These are phyloP conservation scores for Rhopalosiphum nymphaeae DNA, from an alignment of 2,888 invertebrate species.

Conservation along the genomic window DNA sequence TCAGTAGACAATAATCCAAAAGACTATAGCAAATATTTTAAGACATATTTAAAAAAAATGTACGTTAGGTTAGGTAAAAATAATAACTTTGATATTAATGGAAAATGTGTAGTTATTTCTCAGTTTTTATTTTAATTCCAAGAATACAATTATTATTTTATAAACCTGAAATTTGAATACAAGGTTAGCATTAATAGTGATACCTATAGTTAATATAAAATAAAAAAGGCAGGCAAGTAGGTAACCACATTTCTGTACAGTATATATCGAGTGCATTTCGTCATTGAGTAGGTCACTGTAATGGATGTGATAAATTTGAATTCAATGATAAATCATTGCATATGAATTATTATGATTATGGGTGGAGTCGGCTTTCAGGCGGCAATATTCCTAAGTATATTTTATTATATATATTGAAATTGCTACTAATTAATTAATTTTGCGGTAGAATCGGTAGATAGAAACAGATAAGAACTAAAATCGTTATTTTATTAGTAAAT, in stretches of 20 bases:
- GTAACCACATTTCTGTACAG: not conserved
- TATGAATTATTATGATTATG: not conserved
- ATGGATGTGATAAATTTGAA: not conserved
- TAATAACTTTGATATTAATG: not conserved
- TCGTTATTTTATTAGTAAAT: no score
- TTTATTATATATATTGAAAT: not conserved
- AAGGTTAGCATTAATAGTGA: not conserved
- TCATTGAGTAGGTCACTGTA: not conserved
- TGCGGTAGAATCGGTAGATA: no score
- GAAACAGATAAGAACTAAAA: no score
- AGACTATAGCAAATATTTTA: not conserved
- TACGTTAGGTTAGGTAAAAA: not conserved
- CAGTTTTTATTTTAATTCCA: not conserved
- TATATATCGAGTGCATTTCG: not conserved
- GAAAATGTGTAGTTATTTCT: not conserved
- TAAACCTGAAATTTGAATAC: conserved; percentile 13
- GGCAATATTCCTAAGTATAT: not conserved
- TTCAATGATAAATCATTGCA: not conserved
- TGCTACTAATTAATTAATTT: not conserved
- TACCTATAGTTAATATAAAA: not conserved
- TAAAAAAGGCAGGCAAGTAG: not conserved
- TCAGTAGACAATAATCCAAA: no score
- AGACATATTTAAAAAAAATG: not conserved
- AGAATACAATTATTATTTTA: not conserved
- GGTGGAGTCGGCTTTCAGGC: not conserved